A percentile compares a stretch with the other conserved stretches of the same genome.
Evolutionary conservation across 2,113 vertebrate genomes (phyloP).

Genomic region (Poecilia latipinna): DNA sequence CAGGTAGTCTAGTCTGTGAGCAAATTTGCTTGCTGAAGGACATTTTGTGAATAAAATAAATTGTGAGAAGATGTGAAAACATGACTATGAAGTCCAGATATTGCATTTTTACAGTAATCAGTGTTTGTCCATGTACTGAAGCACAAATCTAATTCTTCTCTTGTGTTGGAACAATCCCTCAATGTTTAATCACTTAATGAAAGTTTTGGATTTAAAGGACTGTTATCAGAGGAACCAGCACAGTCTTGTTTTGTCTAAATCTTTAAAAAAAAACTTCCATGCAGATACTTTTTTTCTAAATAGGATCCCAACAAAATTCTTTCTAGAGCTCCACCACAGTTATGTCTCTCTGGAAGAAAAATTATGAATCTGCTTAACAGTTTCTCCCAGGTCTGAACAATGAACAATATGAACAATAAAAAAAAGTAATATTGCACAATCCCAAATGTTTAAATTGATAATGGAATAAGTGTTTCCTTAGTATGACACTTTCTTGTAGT

Average conservation of each 20-base stretch:
- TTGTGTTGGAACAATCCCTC: not conserved
- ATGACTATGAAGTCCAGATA: not conserved
- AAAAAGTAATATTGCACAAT: not conserved
- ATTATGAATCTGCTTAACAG: not conserved
- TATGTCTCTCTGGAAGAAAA: not conserved
- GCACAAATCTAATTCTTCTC: not conserved
- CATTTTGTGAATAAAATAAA: not conserved
- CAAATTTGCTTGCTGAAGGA: not conserved
- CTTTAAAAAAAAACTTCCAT: not conserved
- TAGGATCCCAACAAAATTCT: not conserved
- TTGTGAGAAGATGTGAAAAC: not conserved
- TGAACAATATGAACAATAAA: not conserved
- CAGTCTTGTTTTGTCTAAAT: not conserved
- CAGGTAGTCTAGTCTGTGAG: not conserved
- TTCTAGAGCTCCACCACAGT: not conserved
- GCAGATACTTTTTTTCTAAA: not conserved
- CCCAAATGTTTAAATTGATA: not conserved
- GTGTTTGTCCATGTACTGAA: not conserved
- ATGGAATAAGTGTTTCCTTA: not conserved
- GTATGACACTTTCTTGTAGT: not conserved
- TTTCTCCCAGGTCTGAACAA: not conserved
- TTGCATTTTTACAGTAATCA: not conserved
- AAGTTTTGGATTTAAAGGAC: not conserved
- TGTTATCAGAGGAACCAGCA: not conserved
- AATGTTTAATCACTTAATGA: not conserved